Evolutionary conservation across 2,797 vertebrate species (phyloP), one percentile per base, ranked within the genome.

Genomic region (Malurus splendens): DNA sequence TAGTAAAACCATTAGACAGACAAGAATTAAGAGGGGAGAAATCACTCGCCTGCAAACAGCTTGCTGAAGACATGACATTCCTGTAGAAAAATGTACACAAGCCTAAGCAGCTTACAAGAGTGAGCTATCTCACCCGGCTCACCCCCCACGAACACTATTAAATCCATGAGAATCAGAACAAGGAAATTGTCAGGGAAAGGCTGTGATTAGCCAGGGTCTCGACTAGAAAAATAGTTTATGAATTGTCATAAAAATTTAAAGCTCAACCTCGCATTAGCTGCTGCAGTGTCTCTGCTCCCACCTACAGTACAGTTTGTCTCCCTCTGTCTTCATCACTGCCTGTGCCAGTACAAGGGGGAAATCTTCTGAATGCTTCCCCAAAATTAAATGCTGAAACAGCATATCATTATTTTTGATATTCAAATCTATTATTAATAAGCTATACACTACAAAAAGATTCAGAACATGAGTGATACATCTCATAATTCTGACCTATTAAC

Each of bases 191-290:
- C 94, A 93, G 89, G 80, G 82, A 95, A 67, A 93, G 92, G 50
- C 71, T 93, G 85, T 3, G 89, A 95, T 95, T 94, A 95, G 89
- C 87, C 77, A 55, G 86, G 48, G 74, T n/a, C 82, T 94, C 3
- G 0, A 82, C 82, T 86, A 89, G 93, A 89, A 90, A 95, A 94
- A 93, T 81, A 93, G 87, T 94, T 90, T 92, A 88, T 94, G 92
- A 93, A 92, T 94, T 94, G 92, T 92, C 94, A 95, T 95, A 94
- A 95, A 94, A 94, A 95, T 95, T 93, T 93, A 93, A 95, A 95
- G 92, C 94, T 94, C 87, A 93, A 27, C 82, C 82, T 93, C 93
- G 82, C 77, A 66, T 71, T 84, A 91, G 90, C 93, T 92, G 85
- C 94, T 87, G 87, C 94, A 93, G 54, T 93, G 82, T 90, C 94